Conservation (phyloP, 2,888 invertebrate genomes). For the Drosophila engyochracea region DNA sequence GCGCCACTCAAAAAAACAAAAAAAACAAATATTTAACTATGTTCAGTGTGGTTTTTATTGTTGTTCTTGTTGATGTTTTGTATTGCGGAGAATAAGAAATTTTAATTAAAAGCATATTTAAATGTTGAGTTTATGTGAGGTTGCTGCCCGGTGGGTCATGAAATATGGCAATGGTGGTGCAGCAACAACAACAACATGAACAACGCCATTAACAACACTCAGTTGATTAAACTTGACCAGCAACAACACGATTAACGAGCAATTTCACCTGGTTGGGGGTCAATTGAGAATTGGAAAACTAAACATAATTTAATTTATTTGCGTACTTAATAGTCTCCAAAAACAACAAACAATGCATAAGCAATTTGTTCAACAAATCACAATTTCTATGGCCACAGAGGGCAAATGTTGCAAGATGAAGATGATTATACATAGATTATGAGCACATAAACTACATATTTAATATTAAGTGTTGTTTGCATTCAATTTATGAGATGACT, state of each 20-base stretch:
- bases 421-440: not conserved
- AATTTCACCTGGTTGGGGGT: constrained; percentile 45
- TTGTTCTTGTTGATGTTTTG: constrained; percentile 17
- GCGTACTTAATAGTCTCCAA: constrained; percentile 1
- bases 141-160: constrained; percentile 63
- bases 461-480: constrained; percentile 21
- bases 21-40: constrained; percentile 24
- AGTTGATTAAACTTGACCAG: constrained; percentile 68
- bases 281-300: constrained; percentile 46
- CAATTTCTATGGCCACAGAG: constrained; percentile 18
- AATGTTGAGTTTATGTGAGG: constrained; percentile 67
- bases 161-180: constrained; percentile 52
- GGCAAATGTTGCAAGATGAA: constrained; percentile 12
- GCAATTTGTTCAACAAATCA: constrained; percentile 16
- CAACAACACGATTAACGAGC: constrained; percentile 6
- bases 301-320: constrained; percentile 60
- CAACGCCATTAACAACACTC: constrained; percentile 34
- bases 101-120: constrained; percentile 77
- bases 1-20: constrained; percentile 57
- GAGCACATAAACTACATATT: constrained; percentile 31
- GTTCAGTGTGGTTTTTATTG: not conserved
- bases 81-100: constrained; percentile 53
- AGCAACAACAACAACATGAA: constrained; percentile 19
- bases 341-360: constrained; percentile 1
- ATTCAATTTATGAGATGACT: constrained; percentile 7